These are phyloP conservation scores for Eospalax fontanierii DNA, from an alignment of 2,797 vertebrate genomes.

Conservation along the genomic window DNA sequence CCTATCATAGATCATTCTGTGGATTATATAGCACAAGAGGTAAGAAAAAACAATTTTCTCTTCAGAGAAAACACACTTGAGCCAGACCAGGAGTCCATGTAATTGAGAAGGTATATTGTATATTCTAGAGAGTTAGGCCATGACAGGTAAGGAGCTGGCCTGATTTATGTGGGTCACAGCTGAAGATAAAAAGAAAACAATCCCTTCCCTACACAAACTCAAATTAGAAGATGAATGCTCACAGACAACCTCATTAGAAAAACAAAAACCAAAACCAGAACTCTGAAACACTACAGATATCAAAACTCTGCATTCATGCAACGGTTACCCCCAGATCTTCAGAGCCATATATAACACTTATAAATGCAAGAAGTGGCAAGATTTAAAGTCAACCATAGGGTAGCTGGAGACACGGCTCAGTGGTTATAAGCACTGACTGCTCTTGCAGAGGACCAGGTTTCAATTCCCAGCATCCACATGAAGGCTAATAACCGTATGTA, in stretches of 20 bases:
- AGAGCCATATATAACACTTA: conserved; percentile 18
- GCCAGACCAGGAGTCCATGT: neutral
- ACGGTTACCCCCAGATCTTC: conserved; percentile 43
- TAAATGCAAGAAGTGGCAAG: neutral
- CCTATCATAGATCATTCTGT: neutral
- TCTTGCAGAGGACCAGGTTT: too few species aligned
- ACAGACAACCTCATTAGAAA: neutral
- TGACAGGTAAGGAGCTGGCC: neutral
- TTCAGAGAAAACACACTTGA: neutral
- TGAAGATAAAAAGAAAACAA: neutral
- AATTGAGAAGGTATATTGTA: neutral
- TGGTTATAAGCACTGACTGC: too few species aligned
- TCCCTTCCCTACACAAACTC: neutral
- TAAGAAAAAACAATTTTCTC: neutral
- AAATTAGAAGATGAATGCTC: conserved; percentile 31
- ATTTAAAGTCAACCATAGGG: conserved; percentile 67
- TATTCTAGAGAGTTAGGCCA: conserved; percentile 4
- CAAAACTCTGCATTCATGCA: conserved; percentile 28
- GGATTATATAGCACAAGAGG: neutral
- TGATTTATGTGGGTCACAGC: neutral
- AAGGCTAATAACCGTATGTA: too few species aligned
- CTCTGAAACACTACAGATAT: neutral
- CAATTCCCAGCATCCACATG: too few species aligned
- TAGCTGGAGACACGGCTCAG: too few species aligned
- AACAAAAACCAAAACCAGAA: neutral